These are phyloP conservation scores for Apodemus sylvaticus DNA, from an alignment of 2,113 vertebrate species.

Conservation along the genomic window DNA sequence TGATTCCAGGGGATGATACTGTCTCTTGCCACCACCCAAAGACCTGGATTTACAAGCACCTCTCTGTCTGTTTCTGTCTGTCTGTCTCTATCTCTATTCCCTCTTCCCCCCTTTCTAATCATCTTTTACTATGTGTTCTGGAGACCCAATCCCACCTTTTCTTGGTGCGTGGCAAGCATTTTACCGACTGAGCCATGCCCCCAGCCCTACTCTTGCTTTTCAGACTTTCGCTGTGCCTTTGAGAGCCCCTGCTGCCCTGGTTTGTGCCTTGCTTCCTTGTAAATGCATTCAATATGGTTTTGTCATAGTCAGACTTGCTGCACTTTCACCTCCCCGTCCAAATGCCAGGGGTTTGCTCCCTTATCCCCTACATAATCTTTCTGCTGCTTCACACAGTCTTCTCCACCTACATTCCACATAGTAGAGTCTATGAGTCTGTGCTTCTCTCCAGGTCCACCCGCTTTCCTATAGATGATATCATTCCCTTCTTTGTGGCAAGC, in stretches of 20 bases:
- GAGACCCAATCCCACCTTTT: background rate
- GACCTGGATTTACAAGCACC: background rate
- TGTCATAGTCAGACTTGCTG: background rate
- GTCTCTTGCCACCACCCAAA: background rate
- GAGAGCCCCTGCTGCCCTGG: background rate
- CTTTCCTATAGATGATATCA: background rate
- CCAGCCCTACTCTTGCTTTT: background rate
- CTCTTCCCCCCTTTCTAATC: background rate
- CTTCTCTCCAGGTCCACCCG: background rate
- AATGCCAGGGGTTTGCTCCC: too few relatives aligned
- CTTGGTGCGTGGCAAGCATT: background rate
- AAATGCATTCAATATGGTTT: background rate
- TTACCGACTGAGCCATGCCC: background rate
- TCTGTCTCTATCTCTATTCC: fast-evolving
- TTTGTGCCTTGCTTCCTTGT: background rate
- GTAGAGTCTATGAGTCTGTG: background rate
- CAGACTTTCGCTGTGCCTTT: background rate
- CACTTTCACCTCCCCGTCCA: background rate
- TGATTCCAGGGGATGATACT: background rate
- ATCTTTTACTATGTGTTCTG: background rate
- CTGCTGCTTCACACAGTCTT: background rate
- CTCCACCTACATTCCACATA: background rate
- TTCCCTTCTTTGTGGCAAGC: background rate
- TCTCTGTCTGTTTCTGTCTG: too few relatives aligned
- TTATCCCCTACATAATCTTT: background rate